A percentile compares a stretch with the other conserved stretches of the same genome.
These are phyloP conservation scores for Solenopsis invicta DNA, from an alignment of 1,140 invertebrate genomes.

Conservation along the genomic window DNA sequence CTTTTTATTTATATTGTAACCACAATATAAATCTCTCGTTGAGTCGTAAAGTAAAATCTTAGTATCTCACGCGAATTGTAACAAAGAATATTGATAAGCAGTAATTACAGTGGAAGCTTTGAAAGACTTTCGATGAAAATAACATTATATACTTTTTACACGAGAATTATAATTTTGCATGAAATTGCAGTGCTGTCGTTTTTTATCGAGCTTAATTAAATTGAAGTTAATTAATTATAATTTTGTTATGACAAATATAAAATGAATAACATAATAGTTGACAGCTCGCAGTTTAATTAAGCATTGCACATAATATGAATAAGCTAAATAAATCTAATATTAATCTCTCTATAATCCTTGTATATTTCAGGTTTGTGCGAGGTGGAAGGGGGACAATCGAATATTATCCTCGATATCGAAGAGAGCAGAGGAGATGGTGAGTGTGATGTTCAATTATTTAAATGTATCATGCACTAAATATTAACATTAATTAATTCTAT, in stretches of 20 bases:
- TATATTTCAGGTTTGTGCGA: constrained; percentile 91
- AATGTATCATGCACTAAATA: background rate
- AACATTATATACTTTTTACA: background rate
- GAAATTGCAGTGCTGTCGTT: background rate
- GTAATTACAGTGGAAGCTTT: background rate
- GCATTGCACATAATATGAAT: background rate
- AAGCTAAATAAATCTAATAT: background rate
- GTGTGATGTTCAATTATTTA: constrained; percentile 76
- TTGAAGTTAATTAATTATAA: constrained; percentile 13
- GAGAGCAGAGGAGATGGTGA: constrained; percentile 95
- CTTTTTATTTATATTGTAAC: background rate
- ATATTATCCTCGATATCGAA: constrained; percentile 96
- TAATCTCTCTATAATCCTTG: background rate
- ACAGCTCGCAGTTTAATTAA: background rate
- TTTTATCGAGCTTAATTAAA: background rate
- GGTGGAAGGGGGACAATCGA: constrained; percentile 94
- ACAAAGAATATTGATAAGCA: background rate
- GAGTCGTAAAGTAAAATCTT: background rate
- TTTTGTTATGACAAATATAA: background rate
- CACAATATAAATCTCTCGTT: background rate
- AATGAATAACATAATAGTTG: background rate
- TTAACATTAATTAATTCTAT: background rate
- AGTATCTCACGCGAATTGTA: background rate
- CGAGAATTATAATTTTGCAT: background rate
- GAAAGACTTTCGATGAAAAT: background rate